Evolutionary conservation across 2,888 invertebrate species (phyloP).

Genomic region (Leucoptera coffeella): DNA sequence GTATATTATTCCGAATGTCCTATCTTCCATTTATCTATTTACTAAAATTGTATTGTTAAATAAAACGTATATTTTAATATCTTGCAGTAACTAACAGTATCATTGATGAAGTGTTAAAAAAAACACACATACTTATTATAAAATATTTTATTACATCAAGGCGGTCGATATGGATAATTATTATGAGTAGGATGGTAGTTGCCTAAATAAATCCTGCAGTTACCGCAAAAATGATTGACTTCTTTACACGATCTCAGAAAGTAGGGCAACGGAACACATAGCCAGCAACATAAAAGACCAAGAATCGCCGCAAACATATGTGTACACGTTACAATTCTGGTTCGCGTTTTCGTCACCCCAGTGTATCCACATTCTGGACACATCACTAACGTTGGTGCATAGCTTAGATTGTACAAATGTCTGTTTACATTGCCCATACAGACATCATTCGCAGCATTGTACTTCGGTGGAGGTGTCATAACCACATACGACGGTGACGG

Average conservation of each 20-base stretch:
- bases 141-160: too few species aligned
- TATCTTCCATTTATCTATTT: too few species aligned
- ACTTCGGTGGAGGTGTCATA: slow-evolving; percentile 36
- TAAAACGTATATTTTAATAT: too few species aligned
- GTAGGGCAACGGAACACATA: slow-evolving; percentile 37
- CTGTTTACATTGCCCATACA: slow-evolving; percentile 25
- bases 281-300: slow-evolving; percentile 38
- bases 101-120: too few species aligned
- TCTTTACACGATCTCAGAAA: slow-evolving; percentile 37
- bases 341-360: slow-evolving; percentile 23
- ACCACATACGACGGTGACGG: slow-evolving; percentile 37
- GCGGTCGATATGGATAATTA: too few species aligned
- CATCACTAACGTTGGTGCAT: slow-evolving; percentile 22
- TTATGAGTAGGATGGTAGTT: slow-evolving; percentile 43
- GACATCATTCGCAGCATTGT: slow-evolving; percentile 35
- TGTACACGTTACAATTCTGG: slow-evolving; percentile 31
- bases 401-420: slow-evolving; percentile 25
- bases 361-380: slow-evolving; percentile 34
- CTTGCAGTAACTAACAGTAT: too few species aligned
- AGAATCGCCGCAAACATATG: slow-evolving; percentile 30
- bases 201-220: slow-evolving; percentile 30
- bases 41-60: too few species aligned
- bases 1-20: too few species aligned
- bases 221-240: slow-evolving; percentile 39
- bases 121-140: too few species aligned